These are phyloP conservation scores for Brachylomia viminalis DNA, from an alignment of 2,888 invertebrate genomes.

Conservation along the genomic window DNA sequence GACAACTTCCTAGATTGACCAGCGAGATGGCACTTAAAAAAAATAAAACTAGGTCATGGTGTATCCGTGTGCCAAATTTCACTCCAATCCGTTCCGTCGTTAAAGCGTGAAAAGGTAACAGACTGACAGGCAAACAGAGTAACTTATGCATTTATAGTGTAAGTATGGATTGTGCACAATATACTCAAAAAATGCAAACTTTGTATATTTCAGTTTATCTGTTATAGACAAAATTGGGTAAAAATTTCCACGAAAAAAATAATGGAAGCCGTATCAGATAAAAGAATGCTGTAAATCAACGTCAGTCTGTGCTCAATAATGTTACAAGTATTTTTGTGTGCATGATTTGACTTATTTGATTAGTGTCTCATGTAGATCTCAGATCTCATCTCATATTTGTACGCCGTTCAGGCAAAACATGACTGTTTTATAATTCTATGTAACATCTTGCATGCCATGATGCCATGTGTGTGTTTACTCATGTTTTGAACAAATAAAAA, in stretches of 20 bases:
- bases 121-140: background rate
- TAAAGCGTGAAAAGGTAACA: background rate
- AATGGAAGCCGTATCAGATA: background rate
- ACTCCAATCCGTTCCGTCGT: no score
- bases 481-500: no score
- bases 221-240: constrained; percentile 5
- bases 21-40: no score
- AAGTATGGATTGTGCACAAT: background rate
- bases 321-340: background rate
- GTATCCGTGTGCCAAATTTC: no score
- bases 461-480: no score
- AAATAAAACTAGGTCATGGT: no score
- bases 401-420: no score
- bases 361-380: background rate
- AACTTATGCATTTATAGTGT: background rate
- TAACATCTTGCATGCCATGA: no score
- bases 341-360: background rate
- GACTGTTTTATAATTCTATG: no score
- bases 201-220: background rate
- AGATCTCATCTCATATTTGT: no score
- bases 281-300: background rate
- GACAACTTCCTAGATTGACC: no score
- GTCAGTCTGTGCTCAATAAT: background rate
- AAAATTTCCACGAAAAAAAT: background rate
- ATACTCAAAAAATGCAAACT: background rate